These are phyloP conservation scores for Lanius collurio DNA, from an alignment of 2,113 vertebrate genomes.

Conservation along the genomic window DNA sequence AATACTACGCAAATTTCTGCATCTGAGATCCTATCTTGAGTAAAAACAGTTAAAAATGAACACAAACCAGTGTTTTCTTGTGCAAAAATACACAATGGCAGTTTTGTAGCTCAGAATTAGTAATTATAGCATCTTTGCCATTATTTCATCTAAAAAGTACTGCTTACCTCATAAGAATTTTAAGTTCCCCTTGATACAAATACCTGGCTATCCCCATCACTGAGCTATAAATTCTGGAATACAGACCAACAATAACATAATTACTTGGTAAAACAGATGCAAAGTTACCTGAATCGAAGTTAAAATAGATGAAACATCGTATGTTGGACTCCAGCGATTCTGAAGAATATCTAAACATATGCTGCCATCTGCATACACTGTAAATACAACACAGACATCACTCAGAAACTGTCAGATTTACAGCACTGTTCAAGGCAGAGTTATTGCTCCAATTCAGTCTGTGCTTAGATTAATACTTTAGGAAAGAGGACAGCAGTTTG, in stretches of 20 bases:
- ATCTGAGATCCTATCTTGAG: not conserved
- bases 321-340: slow-evolving; percentile 98
- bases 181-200: not conserved
- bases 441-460: not conserved
- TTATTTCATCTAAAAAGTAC: not conserved
- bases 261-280: not conserved
- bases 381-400: slow-evolving; percentile 38
- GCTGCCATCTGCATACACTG: slow-evolving; percentile 98
- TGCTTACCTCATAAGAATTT: not conserved
- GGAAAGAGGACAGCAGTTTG: not conserved
- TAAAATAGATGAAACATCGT: slow-evolving; percentile 98
- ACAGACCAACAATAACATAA: not conserved
- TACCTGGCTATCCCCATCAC: not conserved
- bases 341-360: slow-evolving; percentile 99
- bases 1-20: not conserved
- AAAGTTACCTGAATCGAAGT: slow-evolving; percentile 95
- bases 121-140: not conserved
- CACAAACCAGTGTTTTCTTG: not conserved
- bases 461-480: not conserved
- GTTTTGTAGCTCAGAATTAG: not conserved
- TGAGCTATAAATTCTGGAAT: not conserved
- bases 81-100: not conserved
- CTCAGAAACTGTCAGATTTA: not conserved
- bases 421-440: not conserved
- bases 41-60: not conserved